A percentile compares a stretch with the other conserved stretches of the same genome.
Conservation (phyloP, 2,888 invertebrate species). For the Apodemia duryi region DNA sequence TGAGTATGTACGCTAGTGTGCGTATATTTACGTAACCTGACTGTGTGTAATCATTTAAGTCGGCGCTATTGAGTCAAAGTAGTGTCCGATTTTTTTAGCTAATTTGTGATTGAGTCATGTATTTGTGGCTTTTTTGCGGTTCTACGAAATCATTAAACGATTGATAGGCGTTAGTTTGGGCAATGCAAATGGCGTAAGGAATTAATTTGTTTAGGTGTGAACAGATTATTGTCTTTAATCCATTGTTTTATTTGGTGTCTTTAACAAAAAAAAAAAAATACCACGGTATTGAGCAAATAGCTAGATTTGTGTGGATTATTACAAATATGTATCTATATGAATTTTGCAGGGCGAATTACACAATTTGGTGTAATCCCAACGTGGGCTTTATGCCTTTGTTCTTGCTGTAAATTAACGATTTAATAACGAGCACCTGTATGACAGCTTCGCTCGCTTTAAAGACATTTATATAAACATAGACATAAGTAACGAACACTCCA, state of each 20-base stretch:
- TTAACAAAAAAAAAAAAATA: neutral
- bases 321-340: neutral
- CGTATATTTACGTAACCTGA: conserved; percentile 69
- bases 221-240: conserved; percentile 27
- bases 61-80: conserved; percentile 67
- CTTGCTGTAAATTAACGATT: neutral
- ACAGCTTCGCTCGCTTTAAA: too few species aligned
- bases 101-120: conserved; percentile 72
- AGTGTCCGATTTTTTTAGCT: conserved; percentile 68
- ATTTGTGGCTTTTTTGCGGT: conserved; percentile 52
- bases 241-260: conserved; percentile 5
- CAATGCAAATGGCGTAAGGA: conserved; percentile 45
- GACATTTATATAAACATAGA: too few species aligned
- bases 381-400: neutral
- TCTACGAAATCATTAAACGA: conserved; percentile 48
- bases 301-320: neutral
- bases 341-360: neutral
- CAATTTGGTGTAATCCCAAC: neutral
- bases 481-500: too few species aligned
- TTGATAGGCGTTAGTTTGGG: conserved; percentile 48
- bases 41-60: conserved; percentile 63
- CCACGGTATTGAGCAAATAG: conserved; percentile 3
- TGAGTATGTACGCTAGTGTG: conserved; percentile 50
- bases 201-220: conserved; percentile 29
- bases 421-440: too few species aligned